Evolutionary conservation across 1,140 invertebrate genomes (phyloP).

Genomic region (Oncopodura yosiiana): DNA sequence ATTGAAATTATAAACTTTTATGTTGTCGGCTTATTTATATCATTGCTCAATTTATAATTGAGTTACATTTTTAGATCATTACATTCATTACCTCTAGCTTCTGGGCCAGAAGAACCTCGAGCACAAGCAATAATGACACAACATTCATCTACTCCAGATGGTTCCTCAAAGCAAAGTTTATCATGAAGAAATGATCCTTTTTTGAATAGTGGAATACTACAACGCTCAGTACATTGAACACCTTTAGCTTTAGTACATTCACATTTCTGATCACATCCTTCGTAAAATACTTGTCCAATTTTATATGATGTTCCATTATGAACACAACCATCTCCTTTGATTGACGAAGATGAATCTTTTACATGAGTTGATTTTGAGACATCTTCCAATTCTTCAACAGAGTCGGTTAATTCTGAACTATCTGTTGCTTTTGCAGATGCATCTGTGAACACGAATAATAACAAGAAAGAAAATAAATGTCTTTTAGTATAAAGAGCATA

Average conservation of each 20-base stretch:
- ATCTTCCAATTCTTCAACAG: too few relatives aligned
- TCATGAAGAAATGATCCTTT: constrained; percentile 44
- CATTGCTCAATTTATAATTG: too few relatives aligned
- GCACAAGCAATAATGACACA: constrained; percentile 59
- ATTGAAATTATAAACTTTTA: too few relatives aligned
- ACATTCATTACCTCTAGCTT: constrained; percentile 26
- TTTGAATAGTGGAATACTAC: constrained; percentile 34
- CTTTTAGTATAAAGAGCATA: too few relatives aligned
- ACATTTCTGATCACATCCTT: constrained; percentile 39
- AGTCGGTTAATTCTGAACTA: constrained; percentile 33
- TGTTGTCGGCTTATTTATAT: too few relatives aligned
- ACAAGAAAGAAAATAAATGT: too few relatives aligned
- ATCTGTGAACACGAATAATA: too few relatives aligned
- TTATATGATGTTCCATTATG: constrained; percentile 36
- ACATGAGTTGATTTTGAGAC: too few relatives aligned
- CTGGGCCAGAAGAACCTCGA: constrained; percentile 20
- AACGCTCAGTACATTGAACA: constrained; percentile 37
- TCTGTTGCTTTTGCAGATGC: constrained; percentile 25
- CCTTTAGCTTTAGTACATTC: constrained; percentile 35
- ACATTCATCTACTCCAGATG: constrained; percentile 59
- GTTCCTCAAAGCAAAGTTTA: constrained; percentile 59
- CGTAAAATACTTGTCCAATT: constrained; percentile 35
- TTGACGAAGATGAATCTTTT: constrained; percentile 14
- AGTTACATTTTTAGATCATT: neutral
- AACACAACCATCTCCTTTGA: constrained; percentile 35